These are phyloP conservation scores for Dinocampus coccinellae DNA, from an alignment of 2,888 invertebrate species.

Conservation along the genomic window DNA sequence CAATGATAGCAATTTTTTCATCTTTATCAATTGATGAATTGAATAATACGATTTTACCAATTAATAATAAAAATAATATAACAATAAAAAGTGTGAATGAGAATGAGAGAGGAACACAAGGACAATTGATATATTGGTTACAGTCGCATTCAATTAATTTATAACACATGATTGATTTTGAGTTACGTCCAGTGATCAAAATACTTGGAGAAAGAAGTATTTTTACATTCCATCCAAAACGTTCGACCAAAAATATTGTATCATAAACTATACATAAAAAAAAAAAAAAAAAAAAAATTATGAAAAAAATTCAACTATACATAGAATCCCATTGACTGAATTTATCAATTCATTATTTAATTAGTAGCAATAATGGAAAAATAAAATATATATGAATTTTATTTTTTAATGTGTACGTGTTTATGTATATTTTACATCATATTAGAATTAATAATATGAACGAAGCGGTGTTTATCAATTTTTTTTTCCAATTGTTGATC, in stretches of 20 bases:
- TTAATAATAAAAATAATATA: not conserved
- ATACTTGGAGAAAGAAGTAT: conserved; percentile 25
- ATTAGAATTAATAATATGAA: no score
- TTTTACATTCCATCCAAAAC: conserved; percentile 62
- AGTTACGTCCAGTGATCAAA: not conserved
- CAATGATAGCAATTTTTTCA: not conserved
- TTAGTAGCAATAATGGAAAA: not conserved
- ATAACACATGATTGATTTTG: not conserved
- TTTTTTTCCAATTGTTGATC: no score
- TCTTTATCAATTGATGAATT: not conserved
- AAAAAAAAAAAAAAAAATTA: not conserved
- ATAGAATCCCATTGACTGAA: not conserved
- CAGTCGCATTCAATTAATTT: not conserved
- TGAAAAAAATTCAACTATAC: no score
- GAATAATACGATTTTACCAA: not conserved
- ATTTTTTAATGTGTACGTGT: not conserved
- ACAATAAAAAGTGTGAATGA: no score
- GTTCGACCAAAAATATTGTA: not conserved
- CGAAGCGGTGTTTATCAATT: no score
- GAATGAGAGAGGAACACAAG: not conserved
- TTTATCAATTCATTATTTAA: not conserved
- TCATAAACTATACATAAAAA: conserved; percentile 14
- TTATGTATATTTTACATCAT: not conserved
- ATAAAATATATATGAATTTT: no score
- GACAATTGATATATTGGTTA: not conserved